Evolutionary conservation across 1,140 invertebrate genomes (phyloP), one percentile per base, ranked within the genome.

Genomic region (Zaprionus davidi): DNA sequence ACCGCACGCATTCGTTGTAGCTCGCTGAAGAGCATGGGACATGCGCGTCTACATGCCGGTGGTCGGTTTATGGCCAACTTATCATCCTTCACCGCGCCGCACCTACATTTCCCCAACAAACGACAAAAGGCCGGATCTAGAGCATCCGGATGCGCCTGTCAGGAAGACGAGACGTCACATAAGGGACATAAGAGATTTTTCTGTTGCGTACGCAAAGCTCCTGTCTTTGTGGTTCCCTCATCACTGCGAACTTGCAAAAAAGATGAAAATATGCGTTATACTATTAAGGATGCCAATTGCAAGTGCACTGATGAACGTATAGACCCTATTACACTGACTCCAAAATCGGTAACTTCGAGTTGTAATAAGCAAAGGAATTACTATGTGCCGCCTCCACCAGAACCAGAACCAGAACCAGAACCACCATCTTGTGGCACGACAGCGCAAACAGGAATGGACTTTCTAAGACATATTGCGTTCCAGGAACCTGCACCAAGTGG

Each of bases 1-100:
- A 58, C 13, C 1, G 73, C 67, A 24, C 44, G 44, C 15, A 58
- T 58, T 24, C 72, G 72, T 24, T 22, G 59, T 12, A 9, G 66
- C 46, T 22, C 57, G 22, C 6, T 62, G 1, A 31, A 56, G 22
- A 56, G 11, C 3, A 1, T 22, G 46, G 46, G 46, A 22, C 46
- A 51, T 51, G 46, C 20, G 11, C 46, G 46, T 13, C 46, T 51
- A 3, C 4, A 51, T 24, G 46, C 46, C 11, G 46, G 46, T 1
- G 46, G 46, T 9, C 46, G 46, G 24, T 51, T 22, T 13, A 22
- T 46, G 41, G 41, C 41, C 2, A 44, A 6, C 6, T n/a, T 22
- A 9, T 13, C 46, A 22, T 13, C 46, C 11, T 51, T 51, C 1
- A 24, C 46, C 3, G 9, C 9, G 11, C 24, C 26, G 15, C 7